Conservation (phyloP, 2,888 invertebrate species). For the Ernsta delagoae region DNA sequence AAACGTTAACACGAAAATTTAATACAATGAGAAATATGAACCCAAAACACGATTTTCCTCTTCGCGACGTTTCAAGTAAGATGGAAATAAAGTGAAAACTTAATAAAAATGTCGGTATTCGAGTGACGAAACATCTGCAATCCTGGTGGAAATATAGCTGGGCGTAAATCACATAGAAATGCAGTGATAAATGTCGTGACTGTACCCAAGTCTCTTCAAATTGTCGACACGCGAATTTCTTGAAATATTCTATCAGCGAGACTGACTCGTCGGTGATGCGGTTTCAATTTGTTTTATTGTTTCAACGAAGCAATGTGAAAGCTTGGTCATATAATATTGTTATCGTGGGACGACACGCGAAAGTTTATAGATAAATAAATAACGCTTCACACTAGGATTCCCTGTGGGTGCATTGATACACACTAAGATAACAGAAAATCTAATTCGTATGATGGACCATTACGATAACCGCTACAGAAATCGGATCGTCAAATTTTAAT, state of each 20-base stretch:
- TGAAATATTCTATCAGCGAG: background rate
- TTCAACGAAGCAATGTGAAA: background rate
- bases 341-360: background rate
- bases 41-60: background rate
- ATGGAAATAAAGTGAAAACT: constrained; percentile 3
- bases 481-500: too few species aligned
- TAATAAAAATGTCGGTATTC: constrained; percentile 56
- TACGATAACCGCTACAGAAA: too few species aligned
- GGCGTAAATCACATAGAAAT: background rate
- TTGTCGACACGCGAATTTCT: constrained; percentile 1
- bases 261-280: constrained; percentile 46
- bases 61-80: background rate
- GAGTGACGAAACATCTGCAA: constrained; percentile 55
- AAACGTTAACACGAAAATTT: constrained; percentile 44
- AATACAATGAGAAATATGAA: background rate
- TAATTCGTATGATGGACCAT: too few species aligned
- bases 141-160: background rate
- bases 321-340: background rate
- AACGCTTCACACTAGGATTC: too few species aligned
- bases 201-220: background rate
- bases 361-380: too few species aligned
- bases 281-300: constrained; percentile 65
- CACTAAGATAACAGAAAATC: too few species aligned
- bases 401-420: too few species aligned
- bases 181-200: background rate